Conservation (phyloP, 2,888 invertebrate species). For the Empis stercorea region DNA sequence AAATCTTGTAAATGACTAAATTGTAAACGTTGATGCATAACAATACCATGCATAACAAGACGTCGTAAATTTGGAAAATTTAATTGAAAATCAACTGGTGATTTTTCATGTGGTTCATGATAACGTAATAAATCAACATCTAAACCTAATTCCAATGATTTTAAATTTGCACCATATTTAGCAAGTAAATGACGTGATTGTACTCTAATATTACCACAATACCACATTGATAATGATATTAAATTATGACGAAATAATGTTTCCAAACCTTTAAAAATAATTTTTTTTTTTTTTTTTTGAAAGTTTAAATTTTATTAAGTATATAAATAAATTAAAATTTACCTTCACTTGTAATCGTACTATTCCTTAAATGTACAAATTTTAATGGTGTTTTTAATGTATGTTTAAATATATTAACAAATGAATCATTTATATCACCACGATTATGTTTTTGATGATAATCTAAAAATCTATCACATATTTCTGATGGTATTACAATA, state of each 20-base stretch:
- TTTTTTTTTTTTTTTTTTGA: too few relatives aligned
- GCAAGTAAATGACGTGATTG: constrained; percentile 54
- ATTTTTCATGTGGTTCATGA: constrained; percentile 37
- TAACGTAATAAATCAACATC: constrained; percentile 46
- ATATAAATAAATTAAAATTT: too few relatives aligned
- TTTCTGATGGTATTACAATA: constrained; percentile 52
- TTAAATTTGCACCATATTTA: constrained; percentile 51
- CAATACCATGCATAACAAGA: constrained; percentile 33
- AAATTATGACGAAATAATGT: constrained; percentile 61
- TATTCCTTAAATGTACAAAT: constrained; percentile 54
- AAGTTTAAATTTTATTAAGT: neutral
- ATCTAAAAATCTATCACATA: constrained; percentile 47
- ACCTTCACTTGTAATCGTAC: constrained; percentile 57
- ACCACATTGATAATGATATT: constrained; percentile 58
- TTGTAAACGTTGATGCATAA: constrained; percentile 29
- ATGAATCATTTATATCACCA: constrained; percentile 48
- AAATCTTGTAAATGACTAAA: constrained; percentile 29
- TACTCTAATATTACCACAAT: constrained; percentile 55
- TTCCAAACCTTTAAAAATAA: constrained; percentile 37
- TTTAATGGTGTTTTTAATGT: constrained; percentile 52
- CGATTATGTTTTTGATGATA: constrained; percentile 35
- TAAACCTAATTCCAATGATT: constrained; percentile 57
- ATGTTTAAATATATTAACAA: constrained; percentile 59
- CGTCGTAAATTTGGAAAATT: constrained; percentile 33
- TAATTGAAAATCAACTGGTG: constrained; percentile 48